phyloP scores from a whole-genome alignment of 2,113 vertebrate species.

The Saiga tatarica region DNA sequence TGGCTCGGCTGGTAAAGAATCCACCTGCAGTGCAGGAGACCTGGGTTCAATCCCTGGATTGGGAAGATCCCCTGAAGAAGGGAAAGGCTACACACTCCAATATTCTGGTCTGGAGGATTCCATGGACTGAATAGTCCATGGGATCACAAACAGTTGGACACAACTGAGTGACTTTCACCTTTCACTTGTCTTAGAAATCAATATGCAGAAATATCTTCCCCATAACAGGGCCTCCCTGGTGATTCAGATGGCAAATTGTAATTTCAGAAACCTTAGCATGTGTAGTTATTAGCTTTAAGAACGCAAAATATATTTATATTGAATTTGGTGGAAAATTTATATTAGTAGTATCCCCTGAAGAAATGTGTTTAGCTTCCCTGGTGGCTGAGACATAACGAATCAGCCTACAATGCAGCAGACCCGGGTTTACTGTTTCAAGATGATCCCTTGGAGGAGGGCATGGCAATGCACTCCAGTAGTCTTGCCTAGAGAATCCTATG shows the following conservation, averaged over 20 bases:
- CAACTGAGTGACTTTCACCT: neutral
- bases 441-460: neutral
- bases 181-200: neutral
- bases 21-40: neutral
- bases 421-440: fast-evolving
- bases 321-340: neutral
- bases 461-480: neutral
- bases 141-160: neutral
- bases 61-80: neutral
- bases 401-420: neutral
- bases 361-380: neutral
- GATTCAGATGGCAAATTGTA: neutral
- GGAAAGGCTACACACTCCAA: neutral
- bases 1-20: neutral
- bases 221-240: neutral
- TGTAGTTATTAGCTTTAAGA: neutral
- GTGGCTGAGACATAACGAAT: neutral
- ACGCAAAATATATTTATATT: neutral
- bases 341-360: neutral
- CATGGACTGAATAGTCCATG: neutral
- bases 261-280: neutral
- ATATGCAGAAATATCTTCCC: neutral
- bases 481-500: neutral
- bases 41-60: neutral
- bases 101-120: neutral